Evolutionary conservation across 2,888 invertebrate species (phyloP).

Genomic region (Melanostoma scalare): DNA sequence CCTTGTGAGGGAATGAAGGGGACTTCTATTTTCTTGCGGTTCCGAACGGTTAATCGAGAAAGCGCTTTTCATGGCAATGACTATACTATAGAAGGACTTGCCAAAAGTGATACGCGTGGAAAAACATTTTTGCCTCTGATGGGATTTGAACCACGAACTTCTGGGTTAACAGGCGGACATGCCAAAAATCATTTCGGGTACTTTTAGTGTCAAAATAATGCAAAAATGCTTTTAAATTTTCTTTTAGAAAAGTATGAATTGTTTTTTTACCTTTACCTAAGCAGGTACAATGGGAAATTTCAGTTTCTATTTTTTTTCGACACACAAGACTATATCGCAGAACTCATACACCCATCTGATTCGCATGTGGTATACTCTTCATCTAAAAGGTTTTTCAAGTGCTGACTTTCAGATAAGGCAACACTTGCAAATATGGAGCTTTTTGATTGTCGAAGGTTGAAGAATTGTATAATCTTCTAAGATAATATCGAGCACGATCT

Average conservation of each 20-base stretch:
- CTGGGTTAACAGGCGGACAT: too few relatives aligned
- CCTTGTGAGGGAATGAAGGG: too few relatives aligned
- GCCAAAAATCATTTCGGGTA: neutral
- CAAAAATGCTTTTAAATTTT: slow-evolving; percentile 10
- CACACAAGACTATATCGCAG: slow-evolving; percentile 3
- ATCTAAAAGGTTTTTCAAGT: too few relatives aligned
- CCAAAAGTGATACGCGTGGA: too few relatives aligned
- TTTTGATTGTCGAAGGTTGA: slow-evolving; percentile 18
- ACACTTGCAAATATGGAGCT: slow-evolving; percentile 20
- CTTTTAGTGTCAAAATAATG: slow-evolving; percentile 22
- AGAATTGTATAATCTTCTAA: slow-evolving; percentile 32
- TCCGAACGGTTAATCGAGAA: too few relatives aligned
- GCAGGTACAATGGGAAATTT: slow-evolving; percentile 33
- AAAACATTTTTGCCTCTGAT: too few relatives aligned
- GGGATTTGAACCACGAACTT: too few relatives aligned
- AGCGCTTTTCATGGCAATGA: too few relatives aligned
- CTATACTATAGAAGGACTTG: too few relatives aligned
- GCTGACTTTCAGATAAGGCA: slow-evolving; percentile 29
- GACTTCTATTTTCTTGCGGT: too few relatives aligned
- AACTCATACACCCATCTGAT: slow-evolving; percentile 26
- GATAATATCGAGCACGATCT: slow-evolving; percentile 22
- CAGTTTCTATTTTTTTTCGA: slow-evolving; percentile 13
- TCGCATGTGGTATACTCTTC: slow-evolving; percentile 22
- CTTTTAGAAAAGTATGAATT: neutral
- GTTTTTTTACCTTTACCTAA: slow-evolving; percentile 31